Conservation (phyloP, 2,797 vertebrate species). For the Thaleichthys pacificus region DNA sequence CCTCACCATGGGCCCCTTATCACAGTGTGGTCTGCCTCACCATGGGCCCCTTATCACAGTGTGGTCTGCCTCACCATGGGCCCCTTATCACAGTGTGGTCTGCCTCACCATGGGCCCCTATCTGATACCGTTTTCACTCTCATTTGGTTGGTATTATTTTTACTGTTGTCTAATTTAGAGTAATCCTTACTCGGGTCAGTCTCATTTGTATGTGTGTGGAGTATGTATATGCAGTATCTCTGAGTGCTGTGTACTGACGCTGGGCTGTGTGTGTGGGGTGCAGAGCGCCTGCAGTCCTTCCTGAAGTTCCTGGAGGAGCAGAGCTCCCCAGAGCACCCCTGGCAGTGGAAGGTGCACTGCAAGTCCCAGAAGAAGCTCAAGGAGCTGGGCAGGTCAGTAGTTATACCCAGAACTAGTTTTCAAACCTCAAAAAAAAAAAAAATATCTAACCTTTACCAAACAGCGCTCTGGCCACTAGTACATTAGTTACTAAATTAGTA, state of each 20-base stretch:
- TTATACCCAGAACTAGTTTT: neutral
- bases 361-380: constrained; percentile 99
- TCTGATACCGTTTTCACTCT: neutral
- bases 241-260: neutral
- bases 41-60: neutral
- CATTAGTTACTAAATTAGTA: neutral
- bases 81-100: neutral
- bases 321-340: constrained; percentile 87
- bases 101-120: too few species aligned
- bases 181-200: too few species aligned
- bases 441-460: too few species aligned
- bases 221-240: neutral
- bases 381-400: constrained; percentile 88
- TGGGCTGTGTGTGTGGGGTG: constrained; percentile 16
- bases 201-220: too few species aligned
- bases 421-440: neutral
- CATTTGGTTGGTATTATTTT: too few species aligned
- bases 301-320: constrained; percentile 90
- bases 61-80: neutral
- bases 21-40: too few species aligned
- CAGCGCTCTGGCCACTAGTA: neutral
- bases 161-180: too few species aligned
- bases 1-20: too few species aligned
- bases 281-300: constrained; percentile 88
- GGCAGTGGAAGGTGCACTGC: constrained; percentile 99